Base-by-base conservation (phyloP, 2,797 vertebrate genomes). In the Pipistrellus pygmaeus region DNA sequence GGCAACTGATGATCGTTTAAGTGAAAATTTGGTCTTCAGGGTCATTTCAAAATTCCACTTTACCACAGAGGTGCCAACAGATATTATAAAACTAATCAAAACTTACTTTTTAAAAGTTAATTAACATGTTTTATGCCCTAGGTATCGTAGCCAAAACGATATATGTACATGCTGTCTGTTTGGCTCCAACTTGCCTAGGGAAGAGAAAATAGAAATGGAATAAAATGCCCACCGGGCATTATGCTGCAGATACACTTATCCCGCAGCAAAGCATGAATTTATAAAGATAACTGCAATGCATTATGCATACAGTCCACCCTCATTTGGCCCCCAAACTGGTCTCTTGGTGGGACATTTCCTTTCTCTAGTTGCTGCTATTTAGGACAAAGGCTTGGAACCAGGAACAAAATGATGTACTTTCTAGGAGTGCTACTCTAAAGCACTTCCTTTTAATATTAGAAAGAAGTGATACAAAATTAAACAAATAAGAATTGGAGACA, bases 1-100 rank as follows among this genome's bases (percentile, higher is more conserved):
- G 57, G 72, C 71, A n/a, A 27, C 6, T 84, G 66, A 83, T 87
- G 87, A 81, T 84, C 0, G 2, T 69, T 88, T 71, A 86, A 91
- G 84, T 64, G 75, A 94, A 97, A 89, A 87, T 96, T 66, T 78
- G 55, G 14, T 91, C 84, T 85, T 44, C 55, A 89, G 88, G 66
- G 73, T 85, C 82, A 96, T 68, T 66, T 60, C 89, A 72, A 93
- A 96, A 32, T 64, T 5, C 60, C 73, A 90, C 55, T 95, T 30
- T 93, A 66, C 88, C 85, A 83, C 60, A 51, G 64, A 94, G 76
- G 62, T 97, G 91, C 51, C 88, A 93, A 55, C 32, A 95, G 78
- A 96, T 97, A 96, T 72, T 91, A 68, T 35, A 90, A 96, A 97
- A 96, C 90, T 96, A 97, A 97, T 96, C 96, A 96, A 96, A 88